Evolutionary conservation across 2,888 invertebrate genomes (phyloP), one percentile per base, ranked within the genome.

Genomic region (Trichopoda pennipes): DNA sequence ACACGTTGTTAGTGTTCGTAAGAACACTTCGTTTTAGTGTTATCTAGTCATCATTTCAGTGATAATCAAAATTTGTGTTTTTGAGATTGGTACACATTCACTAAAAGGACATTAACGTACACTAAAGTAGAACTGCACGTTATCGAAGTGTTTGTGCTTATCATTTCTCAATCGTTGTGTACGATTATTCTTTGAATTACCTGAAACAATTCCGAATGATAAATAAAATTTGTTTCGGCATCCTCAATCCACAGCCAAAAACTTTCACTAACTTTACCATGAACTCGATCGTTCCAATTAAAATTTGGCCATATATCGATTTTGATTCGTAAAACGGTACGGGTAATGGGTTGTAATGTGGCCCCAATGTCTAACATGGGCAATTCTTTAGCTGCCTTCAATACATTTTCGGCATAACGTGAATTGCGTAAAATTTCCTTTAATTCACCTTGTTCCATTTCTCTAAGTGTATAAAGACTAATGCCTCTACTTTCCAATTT

Each of bases 161-260:
- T n/a, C n/a, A n/a, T n/a, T n/a, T n/a, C n/a, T n/a, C n/a, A n/a
- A n/a, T n/a, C n/a, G n/a, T n/a, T n/a, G n/a, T 32, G 16, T 6
- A 32, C 1, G 1, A 17, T 17, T 9, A 32, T 12, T 44, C 4
- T 6, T 16, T n/a, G n/a, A 14, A 85, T 75, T 14, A 89, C 85
- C 85, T 90, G 93, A 90, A 99, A 96, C 87, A 96, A 95, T 90
- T 99, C 99, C 72, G 96, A 96, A 91, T 99, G 99, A 90, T 99
- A 98, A 90, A 99, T 98, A 85, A 95, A 95, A 89, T 99, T 97
- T 66, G 94, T 96, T 51, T 97, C 96, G 0, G 98, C 96, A 91
- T 99, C 99, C 90, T 99, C 99, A 38, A 99, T 96, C 98, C 99
- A 99, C 80, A 99, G 94, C 96, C 98, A 99, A 91, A 98, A 99